Percentiles rank a stretch among this genome's conserved stretches.
phyloP scores from a whole-genome alignment of 1,140 invertebrate species.

The Phenacoccus solenopsis region DNA sequence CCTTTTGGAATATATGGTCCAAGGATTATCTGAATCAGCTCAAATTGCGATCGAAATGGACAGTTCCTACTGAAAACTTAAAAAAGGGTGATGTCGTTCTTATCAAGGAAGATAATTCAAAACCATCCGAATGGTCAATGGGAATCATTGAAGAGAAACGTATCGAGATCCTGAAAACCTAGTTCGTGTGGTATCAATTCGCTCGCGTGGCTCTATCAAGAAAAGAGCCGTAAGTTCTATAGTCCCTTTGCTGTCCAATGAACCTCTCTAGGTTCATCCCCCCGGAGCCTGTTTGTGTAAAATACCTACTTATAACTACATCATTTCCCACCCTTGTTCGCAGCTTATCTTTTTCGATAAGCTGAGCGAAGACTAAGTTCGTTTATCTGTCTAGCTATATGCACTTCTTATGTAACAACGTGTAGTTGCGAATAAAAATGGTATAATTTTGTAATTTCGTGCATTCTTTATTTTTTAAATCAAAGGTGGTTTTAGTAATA shows the following conservation, averaged over 20 bases:
- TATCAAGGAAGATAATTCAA: conserved; percentile 21
- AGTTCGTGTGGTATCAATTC: conserved; percentile 20
- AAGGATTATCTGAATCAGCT: conserved; percentile 28
- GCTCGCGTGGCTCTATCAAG: neutral
- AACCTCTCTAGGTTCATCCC: too few species aligned
- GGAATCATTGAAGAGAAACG: conserved; percentile 25
- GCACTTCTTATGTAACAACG: too few species aligned
- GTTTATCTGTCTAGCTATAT: too few species aligned
- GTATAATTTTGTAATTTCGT: too few species aligned
- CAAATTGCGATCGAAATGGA: conserved; percentile 29
- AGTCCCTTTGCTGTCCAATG: neutral
- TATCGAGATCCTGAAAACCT: conserved; percentile 26
- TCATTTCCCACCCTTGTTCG: too few species aligned
- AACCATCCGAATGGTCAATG: conserved; percentile 25
- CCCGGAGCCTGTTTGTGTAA: too few species aligned
- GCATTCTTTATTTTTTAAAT: too few species aligned
- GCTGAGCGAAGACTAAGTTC: too few species aligned
- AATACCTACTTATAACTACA: too few species aligned
- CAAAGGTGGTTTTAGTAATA: too few species aligned
- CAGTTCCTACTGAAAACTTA: conserved; percentile 11
- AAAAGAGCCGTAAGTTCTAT: neutral
- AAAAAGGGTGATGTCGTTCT: conserved; percentile 25
- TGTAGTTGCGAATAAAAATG: too few species aligned
- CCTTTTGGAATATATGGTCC: conserved; percentile 29
- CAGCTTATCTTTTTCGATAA: too few species aligned